Evolutionary conservation across 2,113 vertebrate species (phyloP), one percentile per base, ranked within the genome.

Genomic region (Hippocampus mohnikei): DNA sequence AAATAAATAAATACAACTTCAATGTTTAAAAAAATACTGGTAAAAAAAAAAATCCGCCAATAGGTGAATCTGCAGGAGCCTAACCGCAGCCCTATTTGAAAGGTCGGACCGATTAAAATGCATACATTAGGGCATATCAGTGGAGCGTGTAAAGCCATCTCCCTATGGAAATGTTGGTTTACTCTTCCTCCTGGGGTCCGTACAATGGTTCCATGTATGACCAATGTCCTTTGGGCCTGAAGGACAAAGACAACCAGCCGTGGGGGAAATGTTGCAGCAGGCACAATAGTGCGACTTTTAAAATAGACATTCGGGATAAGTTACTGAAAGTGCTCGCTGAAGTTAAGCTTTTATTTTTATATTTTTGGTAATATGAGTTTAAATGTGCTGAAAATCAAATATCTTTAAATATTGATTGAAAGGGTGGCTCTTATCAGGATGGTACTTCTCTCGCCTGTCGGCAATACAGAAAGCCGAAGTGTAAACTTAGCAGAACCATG

Each of bases 91-190:
- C 42, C n/a, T 37, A 16, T 52, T 68, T 55, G 50, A 84, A 78
- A 86, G 73, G 75, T 71, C 68, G 33, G 78, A 78, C 62, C 72
- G 77, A 88, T 87, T 88, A 84, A 82, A 87, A 87, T 88, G 81
- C 80, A 85, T 76, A 77, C 68, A 71, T 88, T 82, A 80, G 69
- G 70, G 71, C 67, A 59, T 62, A 69, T 75, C 76, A 81, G 72
- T 72, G 75, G 67, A 79, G 79, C 81, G 78, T 84, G 61, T 63
- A 84, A 75, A 73, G 78, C 75, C 78, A 75, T 70, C 70, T 85
- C 86, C 86, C 84, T 48, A 16, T 81, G 84, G 86, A 90, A 79
- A 81, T 73, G 82, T 79, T 84, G 82, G 80, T 81, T 87, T 88
- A 80, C 80, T 71, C 82, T 82, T 70, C 71, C 76, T 84, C 70